Base-by-base conservation (phyloP, 1,140 invertebrate species). In the Belonocnema kinseyi region DNA sequence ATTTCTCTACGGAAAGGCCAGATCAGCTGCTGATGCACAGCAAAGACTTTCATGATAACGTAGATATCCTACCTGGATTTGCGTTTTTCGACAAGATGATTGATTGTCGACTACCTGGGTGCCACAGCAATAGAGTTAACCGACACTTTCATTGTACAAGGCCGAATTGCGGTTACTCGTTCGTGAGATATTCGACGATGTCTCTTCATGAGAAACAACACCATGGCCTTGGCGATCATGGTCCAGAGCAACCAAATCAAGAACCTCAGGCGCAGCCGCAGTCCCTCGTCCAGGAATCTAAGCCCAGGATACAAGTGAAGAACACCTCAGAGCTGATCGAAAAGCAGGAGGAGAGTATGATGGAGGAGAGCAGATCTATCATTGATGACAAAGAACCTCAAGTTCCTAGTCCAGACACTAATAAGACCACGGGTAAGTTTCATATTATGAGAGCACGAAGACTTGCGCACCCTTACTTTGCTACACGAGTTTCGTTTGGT, bases 1-100 rank as follows among this genome's bases (percentile, higher is more conserved):
- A 92, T 72, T 96, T 95, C 82, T 93, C 93, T 13, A 95, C 95
- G 3, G 93, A 95, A 77, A 90, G 93, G 54, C 91, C 93, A 13
- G 95, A 96, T 80, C 93, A 94, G 50, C 86, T 96, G 10, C 90
- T 94, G 10, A 92, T 94, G 83, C 96, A 97, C 85, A 94, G 95
- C 72, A 94, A 94, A 83, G 96, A 97, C 85, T 97, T 97, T 86
- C 96, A 97, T 87, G 95, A 95, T 80, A 96, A 95, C 84, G 94
- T 96, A 17, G 95, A 95, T 82, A 96, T 97, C 79, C 90, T 95
- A n/a, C 94, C 96, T 17, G 95, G 95, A 7, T 97, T 96, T 87
- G 94, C 95, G 40, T 97, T 96, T 89, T 97, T 95, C 90, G 96
- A 97, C 82, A 92, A 94, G 61, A 95, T 93, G 85, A 93, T 96